A percentile compares a stretch with the other conserved stretches of the same genome.
These are phyloP conservation scores for Macrotis lagotis DNA, from an alignment of 2,113 vertebrate genomes.

Conservation along the genomic window DNA sequence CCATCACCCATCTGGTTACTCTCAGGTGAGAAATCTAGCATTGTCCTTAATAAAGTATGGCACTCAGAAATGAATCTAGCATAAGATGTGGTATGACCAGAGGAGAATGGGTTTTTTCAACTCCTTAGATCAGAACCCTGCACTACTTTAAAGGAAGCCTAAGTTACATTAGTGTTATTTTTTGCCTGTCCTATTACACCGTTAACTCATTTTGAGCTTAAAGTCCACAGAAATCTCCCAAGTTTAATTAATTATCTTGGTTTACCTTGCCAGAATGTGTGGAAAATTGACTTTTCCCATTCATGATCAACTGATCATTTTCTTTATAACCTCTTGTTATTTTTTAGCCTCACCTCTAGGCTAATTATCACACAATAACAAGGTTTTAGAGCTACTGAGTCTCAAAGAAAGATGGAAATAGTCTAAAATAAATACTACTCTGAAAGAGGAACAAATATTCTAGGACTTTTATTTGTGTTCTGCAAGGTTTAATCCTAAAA, in stretches of 20 bases:
- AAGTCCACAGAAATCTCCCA: background rate
- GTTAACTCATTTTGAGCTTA: background rate
- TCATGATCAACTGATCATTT: background rate
- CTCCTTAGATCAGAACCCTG: background rate
- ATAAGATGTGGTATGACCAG: background rate
- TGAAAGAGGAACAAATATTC: background rate
- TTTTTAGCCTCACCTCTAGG: constrained; percentile 33
- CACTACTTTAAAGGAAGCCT: background rate
- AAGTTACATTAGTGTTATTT: background rate
- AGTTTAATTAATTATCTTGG: background rate
- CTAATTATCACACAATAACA: constrained; percentile 10
- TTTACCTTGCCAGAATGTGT: background rate
- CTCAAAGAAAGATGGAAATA: background rate
- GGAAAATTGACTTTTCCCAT: background rate
- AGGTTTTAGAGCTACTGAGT: background rate
- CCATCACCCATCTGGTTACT: background rate
- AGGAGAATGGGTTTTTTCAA: background rate
- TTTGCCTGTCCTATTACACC: background rate
- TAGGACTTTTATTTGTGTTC: background rate
- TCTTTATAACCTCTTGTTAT: constrained; percentile 32
- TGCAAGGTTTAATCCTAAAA: background rate
- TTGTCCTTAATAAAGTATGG: background rate
- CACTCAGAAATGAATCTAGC: background rate
- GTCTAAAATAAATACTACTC: background rate
- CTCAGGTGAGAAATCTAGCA: background rate